Evolutionary conservation across 2,113 vertebrate genomes (phyloP).

Genomic region (Melospiza melodia): DNA sequence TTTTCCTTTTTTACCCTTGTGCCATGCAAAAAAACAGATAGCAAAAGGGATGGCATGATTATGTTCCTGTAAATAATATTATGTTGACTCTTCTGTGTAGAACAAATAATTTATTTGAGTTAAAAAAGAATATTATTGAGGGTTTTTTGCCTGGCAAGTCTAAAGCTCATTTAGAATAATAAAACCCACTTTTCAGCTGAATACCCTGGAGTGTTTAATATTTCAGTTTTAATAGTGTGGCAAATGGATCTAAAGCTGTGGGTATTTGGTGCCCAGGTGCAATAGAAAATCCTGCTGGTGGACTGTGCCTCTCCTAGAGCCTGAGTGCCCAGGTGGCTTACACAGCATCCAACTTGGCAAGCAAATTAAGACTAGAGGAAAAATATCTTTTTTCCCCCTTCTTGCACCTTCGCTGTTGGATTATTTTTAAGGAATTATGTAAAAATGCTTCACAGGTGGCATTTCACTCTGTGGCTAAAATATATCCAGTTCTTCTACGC

Average conservation of each 20-base stretch:
- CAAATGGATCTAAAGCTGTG: neutral
- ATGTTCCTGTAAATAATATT: neutral
- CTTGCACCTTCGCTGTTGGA: neutral
- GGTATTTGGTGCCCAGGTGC: neutral
- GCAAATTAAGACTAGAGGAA: neutral
- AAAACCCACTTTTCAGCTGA: neutral
- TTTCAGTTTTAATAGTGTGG: neutral
- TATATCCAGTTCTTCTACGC: neutral
- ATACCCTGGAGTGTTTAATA: neutral
- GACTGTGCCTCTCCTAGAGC: neutral
- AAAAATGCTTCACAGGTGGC: neutral
- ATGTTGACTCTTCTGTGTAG: neutral
- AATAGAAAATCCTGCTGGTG: neutral
- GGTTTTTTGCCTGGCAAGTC: neutral
- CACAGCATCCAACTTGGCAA: neutral
- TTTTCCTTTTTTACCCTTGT: neutral
- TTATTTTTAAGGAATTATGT: neutral
- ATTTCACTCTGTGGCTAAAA: neutral
- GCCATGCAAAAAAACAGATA: neutral
- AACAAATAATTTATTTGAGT: neutral
- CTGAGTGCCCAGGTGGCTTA: neutral
- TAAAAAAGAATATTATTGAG: neutral
- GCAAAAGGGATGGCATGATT: neutral
- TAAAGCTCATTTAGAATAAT: neutral
- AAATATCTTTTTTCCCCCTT: neutral